phyloP scores from a whole-genome alignment of 2,888 invertebrate genomes.

The Acronicta alni region DNA sequence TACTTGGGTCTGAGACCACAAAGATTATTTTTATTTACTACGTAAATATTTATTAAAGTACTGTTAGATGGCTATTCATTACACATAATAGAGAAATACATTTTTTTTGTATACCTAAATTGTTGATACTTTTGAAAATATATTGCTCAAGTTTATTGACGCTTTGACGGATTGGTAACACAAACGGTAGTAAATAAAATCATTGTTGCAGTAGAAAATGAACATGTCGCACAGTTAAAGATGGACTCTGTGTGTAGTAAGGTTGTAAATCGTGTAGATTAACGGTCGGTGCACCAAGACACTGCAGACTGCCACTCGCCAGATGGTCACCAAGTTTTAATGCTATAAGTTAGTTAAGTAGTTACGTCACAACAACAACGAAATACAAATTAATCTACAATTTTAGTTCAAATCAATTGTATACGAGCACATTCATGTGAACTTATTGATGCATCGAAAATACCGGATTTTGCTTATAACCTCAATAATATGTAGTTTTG shows the following conservation, averaged over 20 bases:
- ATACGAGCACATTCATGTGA: no score
- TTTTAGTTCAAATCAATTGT: no score
- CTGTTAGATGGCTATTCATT: no score
- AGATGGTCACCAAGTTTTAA: slow-evolving; percentile 64
- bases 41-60: no score
- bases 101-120: not conserved
- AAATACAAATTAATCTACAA: slow-evolving; percentile 7
- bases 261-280: slow-evolving; percentile 70
- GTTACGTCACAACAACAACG: not conserved
- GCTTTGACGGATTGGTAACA: not conserved
- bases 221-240: slow-evolving; percentile 12
- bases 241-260: slow-evolving; percentile 51
- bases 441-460: no score
- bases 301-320: slow-evolving; percentile 62
- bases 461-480: no score
- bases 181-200: slow-evolving; percentile 15
- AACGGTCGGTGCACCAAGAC: slow-evolving; percentile 67
- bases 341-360: slow-evolving; percentile 37
- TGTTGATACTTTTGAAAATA: not conserved
- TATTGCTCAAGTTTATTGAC: not conserved
- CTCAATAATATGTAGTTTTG: no score
- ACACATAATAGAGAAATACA: no score
- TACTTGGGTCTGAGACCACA: not conserved
- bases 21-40: no score
- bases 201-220: slow-evolving; percentile 3